These are phyloP conservation scores for Margarornis squamiger DNA, from an alignment of 2,797 vertebrate genomes.

Conservation along the genomic window DNA sequence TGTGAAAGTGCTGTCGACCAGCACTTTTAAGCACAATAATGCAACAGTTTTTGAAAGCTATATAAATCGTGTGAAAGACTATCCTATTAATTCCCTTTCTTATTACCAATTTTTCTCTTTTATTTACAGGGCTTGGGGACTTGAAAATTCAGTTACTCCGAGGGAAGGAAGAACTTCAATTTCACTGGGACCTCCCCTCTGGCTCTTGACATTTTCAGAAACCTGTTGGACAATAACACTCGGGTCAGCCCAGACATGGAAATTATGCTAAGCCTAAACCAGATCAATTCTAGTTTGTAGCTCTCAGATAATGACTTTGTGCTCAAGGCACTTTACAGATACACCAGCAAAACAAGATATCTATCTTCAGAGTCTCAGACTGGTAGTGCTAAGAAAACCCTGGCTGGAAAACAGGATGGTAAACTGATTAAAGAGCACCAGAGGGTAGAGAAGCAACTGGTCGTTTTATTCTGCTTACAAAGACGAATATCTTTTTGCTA, in stretches of 20 bases:
- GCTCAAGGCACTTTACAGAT: conserved; percentile 20
- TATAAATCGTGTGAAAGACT: conserved; percentile 43
- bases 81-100: conserved; percentile 55
- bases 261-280: conserved; percentile 29
- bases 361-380: neutral
- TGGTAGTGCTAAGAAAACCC: neutral
- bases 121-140: conserved; percentile 38
- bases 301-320: conserved; percentile 14
- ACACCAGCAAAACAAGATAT: neutral
- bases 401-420: neutral
- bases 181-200: conserved; percentile 40
- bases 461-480: neutral
- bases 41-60: conserved; percentile 56
- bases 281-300: conserved; percentile 45
- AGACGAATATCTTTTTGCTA: neutral
- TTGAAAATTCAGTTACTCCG: conserved; percentile 35
- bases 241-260: neutral
- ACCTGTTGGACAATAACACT: conserved; percentile 20
- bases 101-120: conserved; percentile 47
- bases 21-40: conserved; percentile 54
- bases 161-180: conserved; percentile 25
- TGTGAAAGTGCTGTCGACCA: conserved; percentile 47
- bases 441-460: neutral
- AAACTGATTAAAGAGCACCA: conserved; percentile 14
- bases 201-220: conserved; percentile 61